Evolutionary conservation across 2,113 vertebrate species (phyloP), one percentile per base, ranked within the genome.

Genomic region (Perca flavescens): DNA sequence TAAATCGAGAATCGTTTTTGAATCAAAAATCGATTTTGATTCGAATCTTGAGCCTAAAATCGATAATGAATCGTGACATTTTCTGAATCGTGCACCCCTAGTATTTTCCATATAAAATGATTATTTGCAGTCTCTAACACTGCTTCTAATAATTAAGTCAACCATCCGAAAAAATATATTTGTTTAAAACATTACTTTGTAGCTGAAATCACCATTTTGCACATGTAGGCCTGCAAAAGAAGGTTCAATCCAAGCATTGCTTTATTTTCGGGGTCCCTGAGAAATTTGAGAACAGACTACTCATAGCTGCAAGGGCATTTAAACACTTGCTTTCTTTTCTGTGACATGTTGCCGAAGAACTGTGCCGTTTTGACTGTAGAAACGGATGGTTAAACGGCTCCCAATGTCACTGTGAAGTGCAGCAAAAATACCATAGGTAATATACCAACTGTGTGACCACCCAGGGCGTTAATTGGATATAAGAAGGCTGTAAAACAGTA

Each of bases 241-340:
- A 3, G 10, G 47, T 28, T 69, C 6, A 58, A 56, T 36, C 36
- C 28, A 77, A 72, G 67, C 60, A 0, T 3, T 31, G 46, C 49
- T 87, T 81, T 81, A 53, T 82, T 75, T 72, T 66, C 13, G 1
- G 11, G 22, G 52, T 64, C 13, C 16, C 40, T 75, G 34, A 58
- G 70, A 19, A n/a, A 54, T 46, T 12, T 43, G 17, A 74, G 58
- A 82, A 66, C 36, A 81, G 70, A 77, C 62, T 43, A 52, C 57
- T 69, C 40, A 11, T 50, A 16, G 76, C 86, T 85, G 43, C 14
- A 1, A 72, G 84, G 71, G 28, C 36, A 79, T 83, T 78, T 57
- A 43, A 75, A 74, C 56, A 52, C 77, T 16, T 62, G 75, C 73
- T 79, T 82, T 68, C 19, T 54, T 80, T 79, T 67, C 66, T 68